Conservation (phyloP, 2,797 vertebrate species). For the Echeneis naucrates region DNA sequence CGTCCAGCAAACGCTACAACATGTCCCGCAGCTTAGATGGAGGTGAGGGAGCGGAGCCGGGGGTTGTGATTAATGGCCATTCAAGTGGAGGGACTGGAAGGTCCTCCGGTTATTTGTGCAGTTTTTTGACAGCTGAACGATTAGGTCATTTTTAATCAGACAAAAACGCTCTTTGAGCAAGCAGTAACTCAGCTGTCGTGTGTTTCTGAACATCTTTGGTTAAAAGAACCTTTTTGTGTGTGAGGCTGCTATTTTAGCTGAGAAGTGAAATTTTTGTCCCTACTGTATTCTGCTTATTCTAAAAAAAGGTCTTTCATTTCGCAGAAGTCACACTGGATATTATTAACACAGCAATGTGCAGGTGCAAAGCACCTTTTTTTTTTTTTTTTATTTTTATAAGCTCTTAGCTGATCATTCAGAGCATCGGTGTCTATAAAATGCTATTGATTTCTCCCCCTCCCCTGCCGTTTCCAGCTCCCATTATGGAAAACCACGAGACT, state of each 20-base stretch:
- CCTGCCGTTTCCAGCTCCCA: conserved; percentile 85
- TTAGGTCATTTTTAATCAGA: neutral
- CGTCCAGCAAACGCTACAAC: conserved; percentile 95
- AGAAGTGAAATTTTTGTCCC: neutral
- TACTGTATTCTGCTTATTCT: conserved; percentile 1
- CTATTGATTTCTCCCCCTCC: neutral
- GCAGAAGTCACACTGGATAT: conserved; percentile 17
- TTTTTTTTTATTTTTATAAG: neutral
- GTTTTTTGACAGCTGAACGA: neutral
- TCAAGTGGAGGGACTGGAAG: neutral
- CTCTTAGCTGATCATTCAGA: too few relatives aligned
- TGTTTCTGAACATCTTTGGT: neutral
- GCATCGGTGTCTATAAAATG: neutral
- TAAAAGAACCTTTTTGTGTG: conserved; percentile 5
- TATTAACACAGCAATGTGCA: neutral
- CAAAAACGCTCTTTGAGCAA: neutral
- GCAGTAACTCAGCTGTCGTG: neutral
- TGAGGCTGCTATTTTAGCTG: neutral
- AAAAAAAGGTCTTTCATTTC: conserved; percentile 24
- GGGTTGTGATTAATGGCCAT: neutral
- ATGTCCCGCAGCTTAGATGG: conserved; percentile 96
- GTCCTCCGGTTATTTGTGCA: neutral
- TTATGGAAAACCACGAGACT: conserved; percentile 94
- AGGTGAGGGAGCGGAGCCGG: conserved; percentile 85
- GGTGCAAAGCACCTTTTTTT: conserved; percentile 7